Evolutionary conservation across 2,888 invertebrate species (phyloP), one percentile per base, ranked within the genome.

Genomic region (Macrophya alboannulata): DNA sequence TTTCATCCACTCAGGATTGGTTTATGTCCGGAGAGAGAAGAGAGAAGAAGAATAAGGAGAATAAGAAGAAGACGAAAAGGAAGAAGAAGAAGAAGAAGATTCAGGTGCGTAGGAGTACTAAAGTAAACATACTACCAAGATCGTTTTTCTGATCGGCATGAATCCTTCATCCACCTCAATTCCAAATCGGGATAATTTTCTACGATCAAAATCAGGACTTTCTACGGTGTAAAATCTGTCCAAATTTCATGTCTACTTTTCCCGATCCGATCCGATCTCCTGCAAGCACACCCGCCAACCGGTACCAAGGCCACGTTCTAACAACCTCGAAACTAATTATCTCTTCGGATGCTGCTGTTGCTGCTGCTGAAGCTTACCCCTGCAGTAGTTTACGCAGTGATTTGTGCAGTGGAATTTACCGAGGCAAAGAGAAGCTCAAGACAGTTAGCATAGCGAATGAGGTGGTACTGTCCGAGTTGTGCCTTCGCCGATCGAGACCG

Each of bases 1-100:
- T 77, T 90, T 91, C 90, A 68, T 90, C 90, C 90, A 92, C 91
- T 91, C 90, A 89, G 89, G 92, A 92, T 92, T 92, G 91, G 89
- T 92, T 92, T 92, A 92, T 92, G 91, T 90, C 88, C 90, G 88
- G 82, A 86, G 88, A 88, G 90, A 90, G 90, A 89, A n/a, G 10
- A 45, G 72, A 9, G 25, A 45, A 45, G 74, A 21, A 74, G 45
- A 21, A n/a, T 45, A 31, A 31, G 37, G 1, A 37, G 31, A 15
- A 25, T 1, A 10, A 25, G 68, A 68, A 62, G 62, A 62, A 25
- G 62, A 62, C 4, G 62, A 71, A 37, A 4, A 51, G 17, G 17
- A 55, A 55, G 6, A 51, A n/a, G 6, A 51, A 51, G 51, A 51
- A 5, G 51, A 51, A n/a, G 55, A n/a, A 55, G 55, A 55, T 55